phyloP scores from a whole-genome alignment of 2,888 invertebrate species.

The Lucinisca nassula region DNA sequence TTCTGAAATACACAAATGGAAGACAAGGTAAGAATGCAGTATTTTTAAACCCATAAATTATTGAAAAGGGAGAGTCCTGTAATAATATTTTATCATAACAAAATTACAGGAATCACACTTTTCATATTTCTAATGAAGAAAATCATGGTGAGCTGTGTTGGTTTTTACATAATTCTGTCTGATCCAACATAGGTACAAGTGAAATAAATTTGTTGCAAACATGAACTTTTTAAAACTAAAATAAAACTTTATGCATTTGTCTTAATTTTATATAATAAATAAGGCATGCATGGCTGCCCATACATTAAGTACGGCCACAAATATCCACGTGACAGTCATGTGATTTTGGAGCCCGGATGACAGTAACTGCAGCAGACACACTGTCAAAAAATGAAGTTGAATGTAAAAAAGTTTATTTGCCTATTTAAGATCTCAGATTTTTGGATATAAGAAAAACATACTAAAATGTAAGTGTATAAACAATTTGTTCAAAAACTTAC shows the following conservation, averaged over 20 bases:
- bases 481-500: background rate
- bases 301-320: background rate
- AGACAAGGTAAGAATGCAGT: background rate
- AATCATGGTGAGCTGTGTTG: background rate
- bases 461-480: background rate
- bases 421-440: background rate
- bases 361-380: background rate
- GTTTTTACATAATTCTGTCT: background rate
- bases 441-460: background rate
- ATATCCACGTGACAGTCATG: background rate
- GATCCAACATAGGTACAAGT: background rate
- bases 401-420: background rate
- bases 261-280: background rate
- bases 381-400: background rate
- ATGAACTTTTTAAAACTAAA: background rate
- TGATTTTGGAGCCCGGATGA: background rate
- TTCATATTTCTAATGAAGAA: background rate
- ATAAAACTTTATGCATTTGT: background rate
- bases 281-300: background rate
- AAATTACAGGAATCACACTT: background rate
- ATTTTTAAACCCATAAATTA: background rate
- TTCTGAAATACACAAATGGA: background rate
- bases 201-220: background rate
- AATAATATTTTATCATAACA: no score
- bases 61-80: background rate